Percentiles rank a stretch among this genome's conserved stretches.
phyloP scores from a whole-genome alignment of 1,140 invertebrate genomes.

The Drosophila prosaltans region DNA sequence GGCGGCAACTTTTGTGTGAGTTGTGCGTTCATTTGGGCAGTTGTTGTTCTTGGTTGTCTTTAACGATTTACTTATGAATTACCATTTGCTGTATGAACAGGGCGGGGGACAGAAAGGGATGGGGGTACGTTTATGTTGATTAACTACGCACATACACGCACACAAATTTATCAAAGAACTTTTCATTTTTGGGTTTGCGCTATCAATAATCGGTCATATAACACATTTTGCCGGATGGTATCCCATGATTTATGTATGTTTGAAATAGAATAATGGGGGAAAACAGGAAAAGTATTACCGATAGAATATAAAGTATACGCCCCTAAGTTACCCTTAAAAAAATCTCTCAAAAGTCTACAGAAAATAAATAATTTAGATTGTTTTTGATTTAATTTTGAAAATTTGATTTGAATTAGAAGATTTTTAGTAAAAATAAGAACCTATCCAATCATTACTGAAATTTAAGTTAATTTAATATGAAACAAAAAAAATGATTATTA shows the following conservation, averaged over 20 bases:
- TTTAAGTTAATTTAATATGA: too few species aligned
- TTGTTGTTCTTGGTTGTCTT: slow-evolving; percentile 67
- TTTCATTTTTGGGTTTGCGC: slow-evolving; percentile 50
- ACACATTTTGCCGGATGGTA: slow-evolving; percentile 41
- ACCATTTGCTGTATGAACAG: slow-evolving; percentile 24
- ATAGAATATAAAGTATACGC: too few species aligned
- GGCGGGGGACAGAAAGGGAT: slow-evolving; percentile 13
- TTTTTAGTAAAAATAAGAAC: too few species aligned
- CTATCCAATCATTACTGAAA: too few species aligned
- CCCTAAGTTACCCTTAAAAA: too few species aligned
- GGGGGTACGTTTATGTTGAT: slow-evolving; percentile 42
- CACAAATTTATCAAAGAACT: slow-evolving; percentile 36
- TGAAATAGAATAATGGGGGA: slow-evolving; percentile 16
- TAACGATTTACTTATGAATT: slow-evolving; percentile 74
- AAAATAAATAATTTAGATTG: too few species aligned
- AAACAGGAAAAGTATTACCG: not conserved
- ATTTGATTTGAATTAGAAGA: too few species aligned
- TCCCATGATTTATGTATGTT: slow-evolving; percentile 40
- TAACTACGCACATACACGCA: slow-evolving; percentile 60
- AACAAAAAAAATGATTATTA: too few species aligned
- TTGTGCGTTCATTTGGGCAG: slow-evolving; percentile 46
- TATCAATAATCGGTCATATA: slow-evolving; percentile 68
- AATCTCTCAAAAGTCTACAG: too few species aligned
- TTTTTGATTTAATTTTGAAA: too few species aligned
- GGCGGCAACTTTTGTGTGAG: slow-evolving; percentile 57